A percentile compares a stretch with the other conserved stretches of the same genome.
Conservation (phyloP, 1,140 invertebrate species). For the Tenebrio molitor region DNA sequence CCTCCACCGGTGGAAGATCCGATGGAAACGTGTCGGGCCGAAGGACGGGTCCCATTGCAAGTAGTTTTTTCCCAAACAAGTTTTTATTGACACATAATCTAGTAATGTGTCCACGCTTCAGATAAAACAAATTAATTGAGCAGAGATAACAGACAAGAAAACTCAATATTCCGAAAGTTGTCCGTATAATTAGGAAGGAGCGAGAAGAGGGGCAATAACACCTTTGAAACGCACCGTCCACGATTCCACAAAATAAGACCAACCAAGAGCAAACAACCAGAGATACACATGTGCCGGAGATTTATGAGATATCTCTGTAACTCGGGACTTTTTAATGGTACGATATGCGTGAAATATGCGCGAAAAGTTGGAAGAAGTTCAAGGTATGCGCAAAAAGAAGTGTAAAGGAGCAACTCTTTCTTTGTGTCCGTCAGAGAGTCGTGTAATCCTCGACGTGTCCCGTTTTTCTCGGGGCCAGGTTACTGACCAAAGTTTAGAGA, state of each 20-base stretch:
- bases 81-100: slow-evolving; percentile 38
- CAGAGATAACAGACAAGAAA: slow-evolving; percentile 11
- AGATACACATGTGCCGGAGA: slow-evolving; percentile 35
- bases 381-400: slow-evolving; percentile 19
- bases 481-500: no score
- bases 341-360: slow-evolving; percentile 26
- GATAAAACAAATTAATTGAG: slow-evolving; percentile 34
- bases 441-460: no score
- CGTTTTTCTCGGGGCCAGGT: no score
- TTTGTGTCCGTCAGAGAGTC: no score
- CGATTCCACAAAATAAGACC: no score
- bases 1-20: no score
- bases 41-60: background rate
- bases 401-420: background rate
- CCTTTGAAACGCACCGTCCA: no score
- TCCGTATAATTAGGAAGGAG: slow-evolving; percentile 4
- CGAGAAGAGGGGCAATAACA: background rate
- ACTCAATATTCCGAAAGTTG: slow-evolving; percentile 23
- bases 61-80: slow-evolving; percentile 3
- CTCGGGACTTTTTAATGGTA: background rate
- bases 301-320: slow-evolving; percentile 45
- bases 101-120: slow-evolving; percentile 34
- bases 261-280: background rate
- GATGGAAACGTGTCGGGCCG: no score
- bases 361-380: slow-evolving; percentile 36